These are phyloP conservation scores for Gnathonemus echidnorhynchus DNA, from an alignment of 2,113 vertebrate species.

Conservation along the genomic window DNA sequence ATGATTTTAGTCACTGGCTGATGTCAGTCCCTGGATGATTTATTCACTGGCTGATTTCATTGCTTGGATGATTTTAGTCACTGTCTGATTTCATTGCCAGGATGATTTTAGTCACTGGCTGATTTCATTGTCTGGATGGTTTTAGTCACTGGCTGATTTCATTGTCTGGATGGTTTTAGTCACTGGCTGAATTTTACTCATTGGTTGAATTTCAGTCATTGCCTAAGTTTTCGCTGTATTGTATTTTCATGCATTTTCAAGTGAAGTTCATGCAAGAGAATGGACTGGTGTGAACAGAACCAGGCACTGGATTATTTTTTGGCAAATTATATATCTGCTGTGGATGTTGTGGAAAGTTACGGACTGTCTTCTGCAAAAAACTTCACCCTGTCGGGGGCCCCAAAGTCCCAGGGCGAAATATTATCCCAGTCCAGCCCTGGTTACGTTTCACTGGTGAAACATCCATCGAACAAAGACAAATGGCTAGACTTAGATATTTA, in stretches of 20 bases:
- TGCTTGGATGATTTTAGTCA: not conserved
- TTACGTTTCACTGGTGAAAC: not conserved
- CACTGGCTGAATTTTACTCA: not conserved
- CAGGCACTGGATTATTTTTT: not conserved
- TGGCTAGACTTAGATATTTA: not conserved
- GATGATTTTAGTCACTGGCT: not conserved
- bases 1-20: not conserved
- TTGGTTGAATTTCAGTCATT: not conserved
- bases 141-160: not conserved
- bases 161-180: not conserved
- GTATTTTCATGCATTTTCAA: not conserved
- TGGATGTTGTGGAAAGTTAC: not conserved
- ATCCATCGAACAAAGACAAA: not conserved
- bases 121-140: not conserved
- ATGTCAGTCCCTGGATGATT: not conserved
- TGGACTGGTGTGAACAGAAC: not conserved
- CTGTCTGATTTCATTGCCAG: not conserved
- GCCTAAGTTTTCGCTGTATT: not conserved
- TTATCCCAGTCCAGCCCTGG: not conserved
- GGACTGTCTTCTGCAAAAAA: not conserved
- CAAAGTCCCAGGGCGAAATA: not conserved
- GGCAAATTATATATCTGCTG: not conserved
- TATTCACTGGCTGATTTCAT: not conserved
- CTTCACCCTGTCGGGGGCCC: not conserved
- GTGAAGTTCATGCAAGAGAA: not conserved